A percentile compares a stretch with the other conserved stretches of the same genome.
These are phyloP conservation scores for Synodontis membranacea DNA, from an alignment of 2,113 vertebrate genomes.

Conservation along the genomic window DNA sequence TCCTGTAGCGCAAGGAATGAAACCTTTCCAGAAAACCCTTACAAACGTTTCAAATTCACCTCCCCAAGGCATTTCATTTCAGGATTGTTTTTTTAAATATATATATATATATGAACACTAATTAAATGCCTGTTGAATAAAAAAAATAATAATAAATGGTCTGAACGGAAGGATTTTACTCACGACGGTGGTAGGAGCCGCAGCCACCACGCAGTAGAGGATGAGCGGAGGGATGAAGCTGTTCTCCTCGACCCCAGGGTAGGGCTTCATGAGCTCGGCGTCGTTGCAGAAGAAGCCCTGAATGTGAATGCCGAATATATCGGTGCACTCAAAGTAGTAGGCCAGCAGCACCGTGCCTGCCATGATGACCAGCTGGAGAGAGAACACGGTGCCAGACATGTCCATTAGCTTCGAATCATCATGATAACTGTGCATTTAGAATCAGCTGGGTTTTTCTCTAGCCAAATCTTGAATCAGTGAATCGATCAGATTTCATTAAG, in stretches of 20 bases:
- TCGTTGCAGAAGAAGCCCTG: conserved; percentile 99
- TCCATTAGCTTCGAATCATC: not conserved
- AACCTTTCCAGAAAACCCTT: not conserved
- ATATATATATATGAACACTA: too few relatives aligned
- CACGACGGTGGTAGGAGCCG: conserved; percentile 88
- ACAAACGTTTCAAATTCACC: not conserved
- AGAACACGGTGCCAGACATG: conserved; percentile 72
- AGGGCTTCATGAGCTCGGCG: conserved; percentile 94
- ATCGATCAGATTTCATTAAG: conserved; percentile 19
- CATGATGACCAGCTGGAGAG: conserved; percentile 98
- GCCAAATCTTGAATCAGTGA: not conserved
- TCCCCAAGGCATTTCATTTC: too few relatives aligned
- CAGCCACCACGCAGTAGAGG: conserved; percentile 92
- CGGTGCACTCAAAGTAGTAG: conserved; percentile 98
- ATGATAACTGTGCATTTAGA: too few relatives aligned
- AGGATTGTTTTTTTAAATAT: too few relatives aligned
- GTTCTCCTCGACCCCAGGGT: conserved; percentile 89
- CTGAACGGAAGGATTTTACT: conserved; percentile 69
- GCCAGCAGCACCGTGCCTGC: conserved; percentile 93
- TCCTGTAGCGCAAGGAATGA: not conserved
- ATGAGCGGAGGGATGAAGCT: conserved; percentile 94
- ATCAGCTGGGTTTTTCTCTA: not conserved
- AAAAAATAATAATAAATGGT: too few relatives aligned
- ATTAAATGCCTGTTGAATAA: not conserved
- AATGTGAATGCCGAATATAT: conserved; percentile 92